Conservation (phyloP, 1,140 invertebrate species). For the Drosophila subpulchrella region DNA sequence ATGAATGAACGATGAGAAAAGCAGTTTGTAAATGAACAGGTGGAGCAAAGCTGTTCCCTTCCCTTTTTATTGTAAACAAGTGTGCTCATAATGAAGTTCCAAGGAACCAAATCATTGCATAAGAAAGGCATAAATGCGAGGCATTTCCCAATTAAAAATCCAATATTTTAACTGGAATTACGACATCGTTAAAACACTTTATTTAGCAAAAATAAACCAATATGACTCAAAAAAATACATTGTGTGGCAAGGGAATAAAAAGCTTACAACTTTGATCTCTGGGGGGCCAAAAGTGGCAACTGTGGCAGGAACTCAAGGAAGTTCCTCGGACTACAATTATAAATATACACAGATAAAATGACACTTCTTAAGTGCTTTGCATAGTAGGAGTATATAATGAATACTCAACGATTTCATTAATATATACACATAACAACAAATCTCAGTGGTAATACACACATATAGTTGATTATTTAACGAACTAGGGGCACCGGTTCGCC, state of each 20-base stretch:
- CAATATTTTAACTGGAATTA: neutral
- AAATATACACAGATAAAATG: conserved; percentile 12
- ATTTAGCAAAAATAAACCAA: conserved; percentile 34
- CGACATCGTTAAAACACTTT: conserved; percentile 18
- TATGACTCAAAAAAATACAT: conserved; percentile 11
- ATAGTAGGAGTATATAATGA: conserved; percentile 12
- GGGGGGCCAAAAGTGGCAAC: conserved; percentile 22
- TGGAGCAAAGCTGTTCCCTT: neutral
- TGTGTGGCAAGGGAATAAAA: conserved; percentile 7
- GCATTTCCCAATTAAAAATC: neutral
- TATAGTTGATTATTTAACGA: conserved; percentile 28
- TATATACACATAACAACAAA: conserved; percentile 21
- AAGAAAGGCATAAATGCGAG: too few relatives aligned
- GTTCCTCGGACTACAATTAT: conserved; percentile 23
- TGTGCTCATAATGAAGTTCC: too few relatives aligned
- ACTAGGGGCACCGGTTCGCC: conserved; percentile 37
- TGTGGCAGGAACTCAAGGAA: conserved; percentile 17
- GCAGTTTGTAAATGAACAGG: neutral
- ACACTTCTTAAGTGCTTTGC: conserved; percentile 4
- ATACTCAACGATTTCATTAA: conserved; percentile 43
- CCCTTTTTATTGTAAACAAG: too few relatives aligned
- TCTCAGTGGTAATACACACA: conserved; percentile 26
- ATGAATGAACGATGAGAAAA: neutral
- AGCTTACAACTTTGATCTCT: conserved; percentile 6
- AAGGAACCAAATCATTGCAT: neutral